Evolutionary conservation across 2,797 vertebrate species (phyloP).

Genomic region (Gymnothorax javanicus): DNA sequence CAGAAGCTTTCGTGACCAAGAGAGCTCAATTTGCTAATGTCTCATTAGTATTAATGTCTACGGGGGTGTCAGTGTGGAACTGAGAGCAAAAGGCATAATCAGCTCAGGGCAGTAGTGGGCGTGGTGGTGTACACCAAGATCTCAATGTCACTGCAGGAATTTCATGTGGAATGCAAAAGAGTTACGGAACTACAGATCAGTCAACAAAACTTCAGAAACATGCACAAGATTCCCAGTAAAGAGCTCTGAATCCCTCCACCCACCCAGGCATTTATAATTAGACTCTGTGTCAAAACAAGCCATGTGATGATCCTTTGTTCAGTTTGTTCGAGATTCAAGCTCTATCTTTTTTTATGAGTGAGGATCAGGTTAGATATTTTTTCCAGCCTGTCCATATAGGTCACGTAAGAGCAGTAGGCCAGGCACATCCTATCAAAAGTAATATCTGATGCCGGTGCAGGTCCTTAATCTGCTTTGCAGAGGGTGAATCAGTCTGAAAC

Average conservation of each 20-base stretch:
- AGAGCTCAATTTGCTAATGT: background rate
- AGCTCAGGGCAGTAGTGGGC: background rate
- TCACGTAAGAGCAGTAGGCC: background rate
- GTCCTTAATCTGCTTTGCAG: background rate
- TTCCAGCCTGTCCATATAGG: background rate
- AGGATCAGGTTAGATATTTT: background rate
- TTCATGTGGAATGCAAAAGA: background rate
- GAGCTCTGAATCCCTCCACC: background rate
- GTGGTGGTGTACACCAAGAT: background rate
- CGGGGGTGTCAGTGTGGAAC: background rate
- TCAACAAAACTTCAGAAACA: background rate
- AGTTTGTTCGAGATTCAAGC: background rate
- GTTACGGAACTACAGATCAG: background rate
- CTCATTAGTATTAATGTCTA: background rate
- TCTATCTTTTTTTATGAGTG: background rate
- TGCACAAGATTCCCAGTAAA: background rate
- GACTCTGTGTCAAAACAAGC: background rate
- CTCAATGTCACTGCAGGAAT: background rate
- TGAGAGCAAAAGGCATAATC: background rate
- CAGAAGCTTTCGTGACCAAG: background rate
- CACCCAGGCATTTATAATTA: background rate
- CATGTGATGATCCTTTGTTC: background rate
- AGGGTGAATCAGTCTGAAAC: slow-evolving; percentile 16
- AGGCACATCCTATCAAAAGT: background rate
- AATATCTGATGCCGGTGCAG: background rate